Base-by-base conservation (phyloP, 2,888 invertebrate genomes). In the Lithophane ornitopus region DNA sequence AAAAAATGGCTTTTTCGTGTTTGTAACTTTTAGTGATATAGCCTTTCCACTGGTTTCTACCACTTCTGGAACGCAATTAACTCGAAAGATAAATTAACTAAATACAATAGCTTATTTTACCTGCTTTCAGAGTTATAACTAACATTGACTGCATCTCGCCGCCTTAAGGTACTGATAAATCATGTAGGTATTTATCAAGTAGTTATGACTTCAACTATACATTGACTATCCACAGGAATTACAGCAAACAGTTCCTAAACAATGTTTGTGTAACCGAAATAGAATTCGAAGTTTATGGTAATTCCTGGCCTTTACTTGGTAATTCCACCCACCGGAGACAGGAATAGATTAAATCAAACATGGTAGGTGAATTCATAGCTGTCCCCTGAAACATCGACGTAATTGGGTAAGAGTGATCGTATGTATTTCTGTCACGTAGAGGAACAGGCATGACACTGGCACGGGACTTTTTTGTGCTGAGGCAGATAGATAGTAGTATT, bases 371-470 rank as follows among this genome's bases (percentile, higher is more conserved):
- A 69, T 65, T 58, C 56, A 46, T 63, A 61, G 59, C 44, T 61
- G 46, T 68, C 66, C 39, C 44, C 34, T 59, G 70, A 7, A 63
- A 74, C 67, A 19, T 41, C 22, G 22, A 70, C 56, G 74, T 82
- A 78, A 82, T 81, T 82, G 82, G 19, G 56, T 52, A 81, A 44
- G 70, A 59, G 12, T 3, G 16, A 39, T 56, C 68, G 26, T 78
- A 46, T 65, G 75, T 75, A 82, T 82, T 54, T 52, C 26, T 9
- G 28, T 82, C 81, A 82, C 82, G 81, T 82, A 78, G 34, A 58
- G n/a, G 16, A 26, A 26, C 39, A n/a, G 61, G 9, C 49, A 44
- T 0, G 71, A n/a, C 16, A 66, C 52, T n/a, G 26, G 22, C 34
- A 22, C 16, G 19, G 41, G 19, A 34, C 22, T 14, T 28, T 69